Evolutionary conservation across 2,888 invertebrate species (phyloP).

Genomic region (Nesidiocoris tenuis): DNA sequence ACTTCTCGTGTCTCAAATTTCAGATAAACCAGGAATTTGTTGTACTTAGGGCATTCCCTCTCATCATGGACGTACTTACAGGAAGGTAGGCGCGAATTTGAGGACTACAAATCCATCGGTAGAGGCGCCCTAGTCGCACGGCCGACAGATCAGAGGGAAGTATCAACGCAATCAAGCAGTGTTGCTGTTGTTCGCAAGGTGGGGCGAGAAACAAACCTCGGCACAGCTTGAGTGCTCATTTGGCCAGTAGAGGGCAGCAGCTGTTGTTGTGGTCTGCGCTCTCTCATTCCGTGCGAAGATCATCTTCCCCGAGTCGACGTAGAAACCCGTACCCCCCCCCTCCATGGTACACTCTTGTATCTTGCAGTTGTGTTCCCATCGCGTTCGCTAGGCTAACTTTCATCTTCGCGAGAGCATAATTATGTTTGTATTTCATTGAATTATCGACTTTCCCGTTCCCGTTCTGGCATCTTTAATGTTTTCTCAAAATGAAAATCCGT

Average conservation of each 20-base stretch:
- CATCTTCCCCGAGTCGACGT: neutral
- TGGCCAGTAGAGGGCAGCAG: neutral
- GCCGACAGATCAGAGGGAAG: no score
- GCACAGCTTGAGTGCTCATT: neutral
- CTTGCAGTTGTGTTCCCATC: neutral
- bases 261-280: neutral
- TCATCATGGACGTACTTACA: no score
- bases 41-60: no score
- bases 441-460: neutral
- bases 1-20: no score
- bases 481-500: slow-evolving; percentile 35
- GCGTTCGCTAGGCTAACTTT: neutral
- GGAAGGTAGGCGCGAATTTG: no score
- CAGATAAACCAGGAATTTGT: no score
- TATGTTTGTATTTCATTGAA: neutral
- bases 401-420: neutral
- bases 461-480: slow-evolving; percentile 26
- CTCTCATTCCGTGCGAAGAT: neutral
- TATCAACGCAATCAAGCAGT: no score
- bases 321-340: neutral
- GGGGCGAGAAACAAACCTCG: no score
- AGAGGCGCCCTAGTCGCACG: no score
- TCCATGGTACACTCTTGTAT: neutral
- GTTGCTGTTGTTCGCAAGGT: no score
- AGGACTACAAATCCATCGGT: no score